A percentile compares a stretch with the other conserved stretches of the same genome.
phyloP scores from a whole-genome alignment of 2,797 vertebrate genomes.

The Peromyscus nudipes region DNA sequence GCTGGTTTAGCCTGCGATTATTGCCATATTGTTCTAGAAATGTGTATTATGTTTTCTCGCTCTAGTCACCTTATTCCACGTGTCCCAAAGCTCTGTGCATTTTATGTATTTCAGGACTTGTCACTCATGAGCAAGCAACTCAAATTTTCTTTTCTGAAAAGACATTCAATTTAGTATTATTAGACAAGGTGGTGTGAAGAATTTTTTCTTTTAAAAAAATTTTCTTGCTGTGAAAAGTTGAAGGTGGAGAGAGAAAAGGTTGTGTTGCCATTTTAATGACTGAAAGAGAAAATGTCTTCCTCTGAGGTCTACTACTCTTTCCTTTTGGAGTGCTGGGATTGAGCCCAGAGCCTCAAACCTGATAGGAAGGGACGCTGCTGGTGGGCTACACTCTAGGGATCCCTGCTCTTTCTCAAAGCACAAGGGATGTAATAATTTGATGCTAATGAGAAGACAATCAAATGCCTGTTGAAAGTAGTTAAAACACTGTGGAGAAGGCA shows the following conservation, averaged over 20 bases:
- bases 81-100: neutral
- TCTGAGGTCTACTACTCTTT: neutral
- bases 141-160: slow-evolving; percentile 52
- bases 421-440: neutral
- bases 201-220: neutral
- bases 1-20: slow-evolving; percentile 73
- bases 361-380: neutral
- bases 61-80: slow-evolving; percentile 45
- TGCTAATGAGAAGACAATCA: slow-evolving; percentile 26
- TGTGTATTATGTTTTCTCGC: slow-evolving; percentile 54
- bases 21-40: slow-evolving; percentile 68
- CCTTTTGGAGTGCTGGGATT: neutral
- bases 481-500: neutral
- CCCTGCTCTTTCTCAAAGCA: neutral
- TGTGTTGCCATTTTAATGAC: slow-evolving; percentile 40
- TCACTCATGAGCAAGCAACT: slow-evolving; percentile 46
- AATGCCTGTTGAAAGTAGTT: slow-evolving; percentile 45
- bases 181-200: slow-evolving; percentile 34
- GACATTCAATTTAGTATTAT: slow-evolving; percentile 53
- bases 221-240: slow-evolving; percentile 48
- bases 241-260: slow-evolving; percentile 24
- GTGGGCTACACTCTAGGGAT: neutral
- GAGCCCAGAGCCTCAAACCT: neutral
- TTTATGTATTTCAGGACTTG: slow-evolving; percentile 26
- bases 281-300: slow-evolving; percentile 4